A percentile compares a stretch with the other conserved stretches of the same genome.
Evolutionary conservation across 2,888 invertebrate species (phyloP).

Genomic region (Amblyteles armatorius): DNA sequence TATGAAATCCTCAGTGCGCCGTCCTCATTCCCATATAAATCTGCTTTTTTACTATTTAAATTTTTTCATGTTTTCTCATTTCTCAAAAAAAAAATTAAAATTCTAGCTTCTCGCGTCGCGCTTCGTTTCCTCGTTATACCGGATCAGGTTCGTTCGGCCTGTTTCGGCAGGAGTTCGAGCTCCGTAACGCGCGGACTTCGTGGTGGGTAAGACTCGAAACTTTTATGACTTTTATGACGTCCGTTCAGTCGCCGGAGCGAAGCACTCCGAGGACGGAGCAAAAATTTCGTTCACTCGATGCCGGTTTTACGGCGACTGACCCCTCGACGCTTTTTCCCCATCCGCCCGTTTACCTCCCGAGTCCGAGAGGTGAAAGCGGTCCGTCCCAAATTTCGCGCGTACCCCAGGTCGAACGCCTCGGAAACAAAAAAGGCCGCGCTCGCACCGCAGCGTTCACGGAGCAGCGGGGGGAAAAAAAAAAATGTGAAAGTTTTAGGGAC

Average conservation of each 20-base stretch:
- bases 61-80: background rate
- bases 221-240: constrained; percentile 67
- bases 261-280: background rate
- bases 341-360: constrained; percentile 26
- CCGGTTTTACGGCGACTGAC: constrained; percentile 67
- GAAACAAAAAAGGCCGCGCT: constrained; percentile 55
- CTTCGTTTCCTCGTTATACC: constrained; percentile 13
- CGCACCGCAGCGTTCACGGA: background rate
- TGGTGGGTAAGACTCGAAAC: constrained; percentile 55
- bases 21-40: constrained; percentile 8
- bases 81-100: constrained; percentile 7
- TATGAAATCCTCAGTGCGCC: constrained; percentile 8
- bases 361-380: constrained; percentile 65
- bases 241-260: constrained; percentile 42
- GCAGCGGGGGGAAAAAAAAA: constrained; percentile 77
- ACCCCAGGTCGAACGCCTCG: constrained; percentile 58
- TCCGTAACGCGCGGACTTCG: constrained; percentile 18
- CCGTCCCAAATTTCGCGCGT: constrained; percentile 68
- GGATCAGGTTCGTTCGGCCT: constrained; percentile 44
- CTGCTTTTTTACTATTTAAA: background rate
- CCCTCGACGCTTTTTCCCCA: constrained; percentile 58
- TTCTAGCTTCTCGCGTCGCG: constrained; percentile 15
- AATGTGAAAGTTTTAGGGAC: constrained; percentile 80
- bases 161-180: constrained; percentile 48
- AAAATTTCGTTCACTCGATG: constrained; percentile 65